Evolutionary conservation across 2,797 vertebrate species (phyloP), one percentile per base, ranked within the genome.

Genomic region (Lutjanus campechanus): DNA sequence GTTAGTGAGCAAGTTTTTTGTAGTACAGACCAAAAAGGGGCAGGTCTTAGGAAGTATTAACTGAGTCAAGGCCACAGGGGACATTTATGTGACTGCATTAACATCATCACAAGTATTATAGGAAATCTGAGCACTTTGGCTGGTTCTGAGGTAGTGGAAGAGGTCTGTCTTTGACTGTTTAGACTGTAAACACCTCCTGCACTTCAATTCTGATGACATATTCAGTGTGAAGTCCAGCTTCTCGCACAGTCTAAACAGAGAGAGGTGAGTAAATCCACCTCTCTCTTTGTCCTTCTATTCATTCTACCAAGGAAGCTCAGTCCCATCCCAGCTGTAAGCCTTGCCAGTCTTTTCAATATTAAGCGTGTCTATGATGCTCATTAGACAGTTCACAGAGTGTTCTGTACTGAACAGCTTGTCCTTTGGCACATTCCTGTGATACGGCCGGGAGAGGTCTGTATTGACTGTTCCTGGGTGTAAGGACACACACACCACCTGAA

Each of bases 401-500:
- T 95, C 88, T 0, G 90, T 44, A 12, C 79, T 91, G 67, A 96
- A 96, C 62, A 94, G 54, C 79, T 92, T 94, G 81, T 93, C 93
- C 65, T 89, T 79, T 29, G 82, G 87, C 36, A 96, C 88, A 6
- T 93, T 96, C 51, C 16, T 93, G 79, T 93, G 94, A 89, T 93
- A 95, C 29, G 90, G 89, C 40, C 91, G 82, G 13, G 95, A 96
- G 22, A 96, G 92, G 77, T 93, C 91, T 1, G 94, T 96, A 82
- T 95, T 82, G 20, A 95, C 87, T 0, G 83, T 90, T 68, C 94
- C 94, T 46, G 90, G 91, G 76, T 94, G 91, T 67, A 96, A 81
- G 77, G 92, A 95, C 81, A 96, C 92, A 62, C 95, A 96, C 81
- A 96, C 87, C 77, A 95, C 90, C 82, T 93, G 56, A n/a, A 71